phyloP scores from a whole-genome alignment of 2,113 vertebrate species.

The Pseudopipra pipra region DNA sequence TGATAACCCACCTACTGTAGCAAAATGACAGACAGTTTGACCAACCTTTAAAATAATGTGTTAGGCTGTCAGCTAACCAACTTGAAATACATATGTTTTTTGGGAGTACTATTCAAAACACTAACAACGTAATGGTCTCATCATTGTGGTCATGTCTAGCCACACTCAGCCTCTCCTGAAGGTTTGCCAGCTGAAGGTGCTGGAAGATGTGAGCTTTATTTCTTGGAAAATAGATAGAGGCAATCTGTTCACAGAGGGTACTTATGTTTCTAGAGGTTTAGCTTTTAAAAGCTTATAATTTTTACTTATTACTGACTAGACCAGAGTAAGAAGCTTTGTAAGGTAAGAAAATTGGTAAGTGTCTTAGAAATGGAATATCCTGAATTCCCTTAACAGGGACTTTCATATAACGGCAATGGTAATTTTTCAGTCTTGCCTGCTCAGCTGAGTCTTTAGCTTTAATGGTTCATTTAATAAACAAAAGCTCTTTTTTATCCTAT shows the following conservation, averaged over 20 bases:
- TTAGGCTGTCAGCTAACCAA: not conserved
- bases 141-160: not conserved
- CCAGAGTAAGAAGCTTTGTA: not conserved
- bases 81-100: not conserved
- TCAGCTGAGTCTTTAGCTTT: not conserved
- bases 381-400: not conserved
- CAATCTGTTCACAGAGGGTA: not conserved
- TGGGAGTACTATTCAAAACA: not conserved
- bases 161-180: not conserved
- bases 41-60: not conserved
- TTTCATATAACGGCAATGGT: fast-evolving
- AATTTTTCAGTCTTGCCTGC: not conserved
- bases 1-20: not conserved
- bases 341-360: not conserved
- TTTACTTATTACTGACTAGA: not conserved
- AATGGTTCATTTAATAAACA: not conserved
- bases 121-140: not conserved
- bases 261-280: not conserved
- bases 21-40: not conserved
- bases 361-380: not conserved
- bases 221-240: not conserved
- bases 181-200: not conserved
- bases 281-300: not conserved
- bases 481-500: not conserved
- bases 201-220: not conserved